A percentile compares a stretch with the other conserved stretches of the same genome.
Evolutionary conservation across 2,888 invertebrate genomes (phyloP).

Genomic region (Trisateles emortualis): DNA sequence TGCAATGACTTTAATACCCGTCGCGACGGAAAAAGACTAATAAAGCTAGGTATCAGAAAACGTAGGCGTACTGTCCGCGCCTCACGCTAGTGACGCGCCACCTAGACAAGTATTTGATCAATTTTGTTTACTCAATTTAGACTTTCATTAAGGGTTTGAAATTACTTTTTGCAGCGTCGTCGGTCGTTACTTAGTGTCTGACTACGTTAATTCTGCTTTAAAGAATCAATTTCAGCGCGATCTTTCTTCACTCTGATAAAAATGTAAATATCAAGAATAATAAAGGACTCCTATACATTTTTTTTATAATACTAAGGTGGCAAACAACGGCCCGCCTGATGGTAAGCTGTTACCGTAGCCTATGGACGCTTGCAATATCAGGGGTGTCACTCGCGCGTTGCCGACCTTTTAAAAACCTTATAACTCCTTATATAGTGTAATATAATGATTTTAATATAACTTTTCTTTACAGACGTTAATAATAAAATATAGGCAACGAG

Average conservation of each 20-base stretch:
- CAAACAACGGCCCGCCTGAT: too few species aligned
- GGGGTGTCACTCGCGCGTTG: too few species aligned
- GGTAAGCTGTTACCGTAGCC: too few species aligned
- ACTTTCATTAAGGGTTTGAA: constrained; percentile 11
- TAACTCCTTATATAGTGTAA: constrained; percentile 5
- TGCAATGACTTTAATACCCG: constrained; percentile 30
- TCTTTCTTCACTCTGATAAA: constrained; percentile 5
- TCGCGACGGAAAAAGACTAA: constrained; percentile 24
- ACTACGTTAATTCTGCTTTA: constrained; percentile 8
- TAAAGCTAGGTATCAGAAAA: neutral
- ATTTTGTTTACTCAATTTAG: constrained; percentile 15
- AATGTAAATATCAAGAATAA: constrained; percentile 13
- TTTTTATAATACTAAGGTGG: too few species aligned
- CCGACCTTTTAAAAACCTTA: too few species aligned
- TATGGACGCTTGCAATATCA: too few species aligned
- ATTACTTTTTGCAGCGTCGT: constrained; percentile 13
- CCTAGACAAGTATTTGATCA: constrained; percentile 7
- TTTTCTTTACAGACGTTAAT: neutral
- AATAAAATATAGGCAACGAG: constrained; percentile 4
- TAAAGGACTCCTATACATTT: too few species aligned
- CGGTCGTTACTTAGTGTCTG: constrained; percentile 10
- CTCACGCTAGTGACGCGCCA: neutral
- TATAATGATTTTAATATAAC: constrained; percentile 13
- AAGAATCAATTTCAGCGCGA: constrained; percentile 9
- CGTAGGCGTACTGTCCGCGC: neutral